A percentile compares a stretch with the other conserved stretches of the same genome.
Conservation (phyloP, 2,797 vertebrate species). For the Crypturellus tataupa region DNA sequence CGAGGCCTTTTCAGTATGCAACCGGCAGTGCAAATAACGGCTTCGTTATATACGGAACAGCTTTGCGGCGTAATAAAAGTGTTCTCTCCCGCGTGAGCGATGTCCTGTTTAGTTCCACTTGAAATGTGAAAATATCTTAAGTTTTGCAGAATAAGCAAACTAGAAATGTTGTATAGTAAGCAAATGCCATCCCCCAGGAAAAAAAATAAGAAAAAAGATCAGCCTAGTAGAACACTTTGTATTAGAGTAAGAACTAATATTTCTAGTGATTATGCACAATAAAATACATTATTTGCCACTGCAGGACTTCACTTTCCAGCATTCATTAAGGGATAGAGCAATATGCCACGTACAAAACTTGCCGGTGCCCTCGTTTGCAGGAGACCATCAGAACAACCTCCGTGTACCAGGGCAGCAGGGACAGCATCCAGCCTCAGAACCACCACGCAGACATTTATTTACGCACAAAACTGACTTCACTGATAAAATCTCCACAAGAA, state of each 20-base stretch:
- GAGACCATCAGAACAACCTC: neutral
- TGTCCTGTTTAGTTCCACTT: neutral
- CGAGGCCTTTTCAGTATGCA: neutral
- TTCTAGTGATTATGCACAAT: neutral
- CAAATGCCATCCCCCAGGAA: neutral
- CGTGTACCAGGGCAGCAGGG: neutral
- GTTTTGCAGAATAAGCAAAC: neutral
- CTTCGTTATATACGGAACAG: neutral
- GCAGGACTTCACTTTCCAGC: neutral
- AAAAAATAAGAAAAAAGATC: neutral
- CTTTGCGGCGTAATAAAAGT: neutral
- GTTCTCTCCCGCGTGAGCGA: neutral
- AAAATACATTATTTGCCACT: neutral
- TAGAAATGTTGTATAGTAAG: neutral
- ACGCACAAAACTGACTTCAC: neutral
- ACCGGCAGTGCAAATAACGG: neutral
- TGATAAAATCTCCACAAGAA: neutral
- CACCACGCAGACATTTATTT: neutral
- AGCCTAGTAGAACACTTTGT: neutral
- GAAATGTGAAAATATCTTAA: conserved; percentile 13
- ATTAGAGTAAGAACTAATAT: neutral
- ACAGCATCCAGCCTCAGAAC: neutral
- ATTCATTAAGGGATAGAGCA: neutral
- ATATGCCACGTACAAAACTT: neutral
- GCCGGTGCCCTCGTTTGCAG: neutral